phyloP scores from a whole-genome alignment of 2,113 vertebrate genomes.

The Gallinago jamesoni region DNA sequence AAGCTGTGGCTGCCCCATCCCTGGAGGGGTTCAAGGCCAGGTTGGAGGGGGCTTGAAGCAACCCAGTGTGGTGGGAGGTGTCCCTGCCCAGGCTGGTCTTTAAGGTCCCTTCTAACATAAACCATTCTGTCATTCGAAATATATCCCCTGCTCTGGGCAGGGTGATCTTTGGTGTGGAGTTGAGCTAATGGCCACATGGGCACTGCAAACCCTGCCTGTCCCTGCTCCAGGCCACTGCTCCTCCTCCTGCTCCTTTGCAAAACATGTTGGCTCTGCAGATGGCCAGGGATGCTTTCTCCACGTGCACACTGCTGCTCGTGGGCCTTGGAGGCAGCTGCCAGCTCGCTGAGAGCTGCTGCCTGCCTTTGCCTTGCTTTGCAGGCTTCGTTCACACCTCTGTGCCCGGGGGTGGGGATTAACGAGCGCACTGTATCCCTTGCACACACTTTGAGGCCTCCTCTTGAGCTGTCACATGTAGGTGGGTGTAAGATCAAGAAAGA shows the following conservation, averaged over 20 bases:
- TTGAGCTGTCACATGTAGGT: not conserved
- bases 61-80: not conserved
- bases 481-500: not conserved
- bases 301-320: accelerated
- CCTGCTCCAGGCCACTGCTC: not conserved
- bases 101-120: not conserved
- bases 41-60: not conserved
- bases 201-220: not conserved
- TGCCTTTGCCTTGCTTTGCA: not conserved
- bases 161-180: not conserved
- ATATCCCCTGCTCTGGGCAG: not conserved
- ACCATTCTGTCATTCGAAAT: not conserved
- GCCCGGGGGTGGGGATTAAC: not conserved
- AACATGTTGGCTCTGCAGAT: accelerated
- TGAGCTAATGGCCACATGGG: not conserved
- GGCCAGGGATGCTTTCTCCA: not conserved
- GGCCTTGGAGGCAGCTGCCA: not conserved
- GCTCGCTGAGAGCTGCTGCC: not conserved
- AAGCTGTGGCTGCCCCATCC: not conserved
- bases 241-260: not conserved
- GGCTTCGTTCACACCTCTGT: not conserved
- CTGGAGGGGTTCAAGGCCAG: not conserved
- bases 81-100: not conserved
- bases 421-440: accelerated
- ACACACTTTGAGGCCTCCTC: not conserved